Percentiles rank a stretch among this genome's conserved stretches.
These are phyloP conservation scores for Conops quadrifasciatus DNA, from an alignment of 2,888 invertebrate species.

Conservation along the genomic window DNA sequence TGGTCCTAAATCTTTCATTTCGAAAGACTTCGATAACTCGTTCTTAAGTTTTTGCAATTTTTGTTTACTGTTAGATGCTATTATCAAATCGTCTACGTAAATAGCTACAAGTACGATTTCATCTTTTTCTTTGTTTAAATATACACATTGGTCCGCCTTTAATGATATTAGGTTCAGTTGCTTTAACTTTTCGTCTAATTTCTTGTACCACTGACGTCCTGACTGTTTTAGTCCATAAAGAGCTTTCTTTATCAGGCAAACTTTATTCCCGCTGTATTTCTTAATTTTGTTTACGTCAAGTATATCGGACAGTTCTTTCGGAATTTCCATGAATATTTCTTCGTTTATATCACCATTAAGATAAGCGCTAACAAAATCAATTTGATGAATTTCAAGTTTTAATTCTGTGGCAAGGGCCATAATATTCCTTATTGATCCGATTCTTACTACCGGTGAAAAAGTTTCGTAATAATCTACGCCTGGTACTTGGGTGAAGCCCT, in stretches of 20 bases:
- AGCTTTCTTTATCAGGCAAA: too few relatives aligned
- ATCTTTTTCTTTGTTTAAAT: neutral
- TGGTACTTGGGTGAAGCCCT: slow-evolving; percentile 38
- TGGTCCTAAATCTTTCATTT: too few relatives aligned
- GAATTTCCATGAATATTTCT: too few relatives aligned
- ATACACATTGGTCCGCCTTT: neutral
- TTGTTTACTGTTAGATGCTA: neutral
- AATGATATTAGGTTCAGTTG: slow-evolving; percentile 5
- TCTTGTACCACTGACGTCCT: slow-evolving; percentile 37
- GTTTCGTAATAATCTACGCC: too few relatives aligned
- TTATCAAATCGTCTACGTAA: slow-evolving; percentile 4
- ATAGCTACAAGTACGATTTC: neutral
- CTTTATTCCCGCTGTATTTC: too few relatives aligned
- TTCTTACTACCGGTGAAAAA: too few relatives aligned
- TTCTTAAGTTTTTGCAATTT: slow-evolving; percentile 4
- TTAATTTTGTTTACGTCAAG: too few relatives aligned
- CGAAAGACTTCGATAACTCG: slow-evolving; percentile 6
- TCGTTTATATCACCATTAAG: slow-evolving; percentile 38
- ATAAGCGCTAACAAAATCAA: slow-evolving; percentile 37
- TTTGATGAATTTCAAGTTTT: slow-evolving; percentile 32
- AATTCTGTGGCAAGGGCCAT: too few relatives aligned
- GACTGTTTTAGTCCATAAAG: slow-evolving; percentile 40
- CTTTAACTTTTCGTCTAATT: slow-evolving; percentile 19
- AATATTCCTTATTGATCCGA: too few relatives aligned
- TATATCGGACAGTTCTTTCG: too few relatives aligned